Evolutionary conservation across 2,797 vertebrate species (phyloP), one percentile per base, ranked within the genome.

Genomic region (Poecilia gillii): DNA sequence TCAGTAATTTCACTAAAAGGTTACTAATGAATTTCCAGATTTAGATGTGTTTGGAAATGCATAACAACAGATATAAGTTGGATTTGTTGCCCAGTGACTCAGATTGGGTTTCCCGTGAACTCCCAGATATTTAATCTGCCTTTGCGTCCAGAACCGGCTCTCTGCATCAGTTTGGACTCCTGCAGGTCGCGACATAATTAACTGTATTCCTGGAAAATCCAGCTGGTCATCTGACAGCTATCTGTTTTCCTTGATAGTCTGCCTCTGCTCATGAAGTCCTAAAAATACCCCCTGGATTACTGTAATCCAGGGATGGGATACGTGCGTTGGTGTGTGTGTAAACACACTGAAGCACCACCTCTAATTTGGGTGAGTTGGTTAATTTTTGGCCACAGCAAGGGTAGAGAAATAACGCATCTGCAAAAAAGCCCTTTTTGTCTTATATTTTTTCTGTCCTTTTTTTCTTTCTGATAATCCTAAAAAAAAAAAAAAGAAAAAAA

Each of bases 211-310:
- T 75, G 47, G 79, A 84, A 83, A 85, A 80, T 81, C 73, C 81
- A 89, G 70, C 59, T 78, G 83, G 80, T 85, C 81, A 83, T 83
- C 79, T 80, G 76, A 86, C 74, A 76, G 76, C 80, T 84, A 91
- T 88, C 81, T 80, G 81, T 87, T 91, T 91, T 87, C 81, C 81
- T 87, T 36, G 16, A 91, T 85, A 78, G 82, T 85, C 80, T 85
- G 74, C 83, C 79, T 79, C 81, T 90, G 84, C 79, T 84, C 80
- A 81, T 74, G 81, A 83, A 85, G 83, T 80, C 83, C 90, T 93
- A 92, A 93, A 92, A 94, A 94, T 93, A 93, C 79, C 49, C 28
- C 51, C 81, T 80, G 89, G 94, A 95, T 94, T 93, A 94, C 83
- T 84, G 87, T 95, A 94, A 95, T 94, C 92, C 91, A 83, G 79